Percentiles rank a stretch among this genome's conserved stretches.
Conservation (phyloP, 2,888 invertebrate species). For the Aphidoletes aphidimyza region DNA sequence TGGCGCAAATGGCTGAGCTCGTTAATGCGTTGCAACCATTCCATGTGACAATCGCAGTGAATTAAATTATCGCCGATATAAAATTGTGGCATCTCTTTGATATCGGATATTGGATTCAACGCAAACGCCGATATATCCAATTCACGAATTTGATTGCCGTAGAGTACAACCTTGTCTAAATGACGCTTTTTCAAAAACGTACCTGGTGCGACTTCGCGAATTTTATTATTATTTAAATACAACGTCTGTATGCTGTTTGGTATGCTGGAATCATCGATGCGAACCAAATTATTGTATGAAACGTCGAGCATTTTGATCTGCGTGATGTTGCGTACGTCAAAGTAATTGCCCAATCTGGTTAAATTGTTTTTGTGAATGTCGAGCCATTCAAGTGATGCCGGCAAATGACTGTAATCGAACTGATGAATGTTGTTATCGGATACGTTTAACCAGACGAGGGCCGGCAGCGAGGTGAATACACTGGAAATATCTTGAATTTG, state of each 20-base stretch:
- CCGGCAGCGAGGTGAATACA: constrained; percentile 78
- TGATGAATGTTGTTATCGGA: constrained; percentile 81
- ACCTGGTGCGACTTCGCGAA: constrained; percentile 75
- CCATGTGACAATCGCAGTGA: constrained; percentile 87
- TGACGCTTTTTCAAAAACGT: constrained; percentile 77
- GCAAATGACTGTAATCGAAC: constrained; percentile 85
- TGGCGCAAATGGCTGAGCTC: constrained; percentile 77
- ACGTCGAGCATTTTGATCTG: constrained; percentile 82
- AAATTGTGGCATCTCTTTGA: constrained; percentile 77
- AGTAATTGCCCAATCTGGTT: constrained; percentile 78
- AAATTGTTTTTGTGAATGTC: constrained; percentile 85
- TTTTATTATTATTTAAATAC: constrained; percentile 79
- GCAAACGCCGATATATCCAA: constrained; percentile 79
- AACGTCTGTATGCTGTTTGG: constrained; percentile 79
- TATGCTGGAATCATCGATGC: constrained; percentile 75
- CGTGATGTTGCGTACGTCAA: constrained; percentile 73
- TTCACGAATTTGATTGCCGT: constrained; percentile 78
- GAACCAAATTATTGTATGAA: constrained; percentile 77
- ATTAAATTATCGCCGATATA: constrained; percentile 86
- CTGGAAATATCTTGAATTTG: constrained; percentile 81
- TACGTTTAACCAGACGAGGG: constrained; percentile 83
- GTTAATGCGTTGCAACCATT: constrained; percentile 85
- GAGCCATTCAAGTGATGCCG: constrained; percentile 79
- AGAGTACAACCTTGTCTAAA: constrained; percentile 80
- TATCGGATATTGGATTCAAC: constrained; percentile 66